These are phyloP conservation scores for Oligia latruncula DNA, from an alignment of 2,888 invertebrate species.

Conservation along the genomic window DNA sequence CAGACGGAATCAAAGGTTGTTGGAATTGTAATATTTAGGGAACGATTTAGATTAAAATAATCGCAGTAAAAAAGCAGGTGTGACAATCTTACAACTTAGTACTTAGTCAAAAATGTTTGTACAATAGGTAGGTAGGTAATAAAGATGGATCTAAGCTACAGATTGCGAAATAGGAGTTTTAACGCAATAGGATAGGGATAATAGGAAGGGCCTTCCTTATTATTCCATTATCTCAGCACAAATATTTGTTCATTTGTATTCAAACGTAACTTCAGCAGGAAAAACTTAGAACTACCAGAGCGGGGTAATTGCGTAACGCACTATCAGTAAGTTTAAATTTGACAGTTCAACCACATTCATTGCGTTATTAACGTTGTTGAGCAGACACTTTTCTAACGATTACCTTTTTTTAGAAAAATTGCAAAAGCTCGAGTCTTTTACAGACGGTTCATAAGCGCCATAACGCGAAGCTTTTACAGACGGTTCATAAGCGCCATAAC, in stretches of 20 bases:
- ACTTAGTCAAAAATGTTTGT: background rate
- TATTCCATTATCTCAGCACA: background rate
- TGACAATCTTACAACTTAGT: background rate
- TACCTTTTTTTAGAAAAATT: background rate
- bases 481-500: too few relatives aligned
- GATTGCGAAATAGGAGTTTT: background rate
- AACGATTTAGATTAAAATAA: background rate
- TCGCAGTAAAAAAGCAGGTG: background rate
- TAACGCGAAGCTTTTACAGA: background rate
- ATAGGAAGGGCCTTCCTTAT: too few relatives aligned
- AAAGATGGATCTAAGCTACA: background rate
- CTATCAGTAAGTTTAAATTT: background rate
- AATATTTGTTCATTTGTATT: background rate
- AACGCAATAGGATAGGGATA: background rate
- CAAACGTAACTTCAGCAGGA: background rate
- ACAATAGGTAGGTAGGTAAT: background rate
- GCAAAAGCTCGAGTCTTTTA: background rate
- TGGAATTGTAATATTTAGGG: conserved; percentile 39
- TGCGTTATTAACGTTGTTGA: background rate
- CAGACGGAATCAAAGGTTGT: conserved; percentile 35
- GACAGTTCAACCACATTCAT: background rate
- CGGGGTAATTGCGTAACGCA: background rate
- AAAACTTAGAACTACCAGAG: background rate
- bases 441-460: background rate
- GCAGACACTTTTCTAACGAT: background rate